Evolutionary conservation across 2,113 vertebrate species (phyloP).

Genomic region (Climacteris rufus): DNA sequence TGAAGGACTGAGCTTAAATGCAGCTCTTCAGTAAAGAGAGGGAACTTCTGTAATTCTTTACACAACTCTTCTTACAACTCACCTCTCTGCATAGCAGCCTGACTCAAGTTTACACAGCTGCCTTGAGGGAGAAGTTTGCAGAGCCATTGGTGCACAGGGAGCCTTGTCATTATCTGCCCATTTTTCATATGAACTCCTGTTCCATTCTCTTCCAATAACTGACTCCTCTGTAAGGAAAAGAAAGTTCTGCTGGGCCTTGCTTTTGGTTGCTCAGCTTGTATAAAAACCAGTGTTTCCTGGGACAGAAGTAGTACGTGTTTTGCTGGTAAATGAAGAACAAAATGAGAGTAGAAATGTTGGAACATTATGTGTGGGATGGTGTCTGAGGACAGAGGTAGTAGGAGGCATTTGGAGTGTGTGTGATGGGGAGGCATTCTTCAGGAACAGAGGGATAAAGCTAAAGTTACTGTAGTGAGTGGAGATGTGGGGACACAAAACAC

Average conservation of each 20-base stretch:
- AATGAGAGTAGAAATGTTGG: not conserved
- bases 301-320: not conserved
- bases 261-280: not conserved
- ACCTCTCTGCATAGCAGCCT: not conserved
- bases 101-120: not conserved
- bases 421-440: not conserved
- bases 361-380: not conserved
- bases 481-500: not conserved
- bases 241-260: not conserved
- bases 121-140: not conserved
- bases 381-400: not conserved
- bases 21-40: not conserved
- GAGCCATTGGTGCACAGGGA: not conserved
- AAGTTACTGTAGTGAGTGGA: not conserved
- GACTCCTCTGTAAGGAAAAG: not conserved
- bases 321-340: not conserved
- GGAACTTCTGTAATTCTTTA: not conserved
- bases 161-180: not conserved
- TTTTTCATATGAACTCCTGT: not conserved
- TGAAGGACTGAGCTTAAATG: not conserved
- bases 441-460: not conserved
- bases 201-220: not conserved
- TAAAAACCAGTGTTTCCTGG: not conserved
- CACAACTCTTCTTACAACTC: not conserved
- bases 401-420: not conserved